Percentiles rank a stretch among this genome's conserved stretches.
These are phyloP conservation scores for Pipa parva DNA, from an alignment of 2,113 vertebrate genomes.

Conservation along the genomic window DNA sequence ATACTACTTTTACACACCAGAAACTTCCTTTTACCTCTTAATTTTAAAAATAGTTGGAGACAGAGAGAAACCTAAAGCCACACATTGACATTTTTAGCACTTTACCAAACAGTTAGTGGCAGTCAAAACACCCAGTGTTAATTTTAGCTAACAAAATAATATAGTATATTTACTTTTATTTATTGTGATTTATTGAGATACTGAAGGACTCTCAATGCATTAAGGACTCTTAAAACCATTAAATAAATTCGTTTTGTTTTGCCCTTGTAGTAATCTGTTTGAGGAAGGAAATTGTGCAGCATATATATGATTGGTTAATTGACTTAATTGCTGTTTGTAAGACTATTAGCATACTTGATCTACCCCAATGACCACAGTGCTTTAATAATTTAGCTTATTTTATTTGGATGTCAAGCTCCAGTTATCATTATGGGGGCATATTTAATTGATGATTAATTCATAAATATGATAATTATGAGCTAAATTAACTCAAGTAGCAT, in stretches of 20 bases:
- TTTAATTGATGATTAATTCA: conserved; percentile 76
- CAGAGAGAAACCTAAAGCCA: too few relatives aligned
- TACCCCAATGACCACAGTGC: conserved; percentile 70
- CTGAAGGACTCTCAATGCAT: too few relatives aligned
- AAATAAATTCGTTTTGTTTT: conserved; percentile 58
- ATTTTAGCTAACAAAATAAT: too few relatives aligned
- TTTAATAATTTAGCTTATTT: conserved; percentile 65
- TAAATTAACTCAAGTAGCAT: conserved; percentile 63
- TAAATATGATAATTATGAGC: conserved; percentile 76
- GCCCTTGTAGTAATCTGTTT: conserved; percentile 59
- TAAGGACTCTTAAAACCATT: too few relatives aligned
- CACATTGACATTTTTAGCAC: too few relatives aligned
- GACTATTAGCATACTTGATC: conserved; percentile 76
- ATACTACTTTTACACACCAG: too few relatives aligned
- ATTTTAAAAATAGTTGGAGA: too few relatives aligned
- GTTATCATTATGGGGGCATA: conserved; percentile 78
- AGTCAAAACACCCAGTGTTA: too few relatives aligned
- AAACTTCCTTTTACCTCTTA: too few relatives aligned
- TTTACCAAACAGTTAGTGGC: too few relatives aligned
- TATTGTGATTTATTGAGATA: too few relatives aligned
- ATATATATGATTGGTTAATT: conserved; percentile 77
- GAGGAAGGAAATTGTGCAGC: conserved; percentile 66
- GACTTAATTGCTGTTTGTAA: conserved; percentile 76
- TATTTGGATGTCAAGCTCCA: conserved; percentile 69
- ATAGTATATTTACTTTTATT: too few relatives aligned